Evolutionary conservation across 2,888 invertebrate genomes (phyloP), one percentile per base, ranked within the genome.

Genomic region (Orchesella flavescens): DNA sequence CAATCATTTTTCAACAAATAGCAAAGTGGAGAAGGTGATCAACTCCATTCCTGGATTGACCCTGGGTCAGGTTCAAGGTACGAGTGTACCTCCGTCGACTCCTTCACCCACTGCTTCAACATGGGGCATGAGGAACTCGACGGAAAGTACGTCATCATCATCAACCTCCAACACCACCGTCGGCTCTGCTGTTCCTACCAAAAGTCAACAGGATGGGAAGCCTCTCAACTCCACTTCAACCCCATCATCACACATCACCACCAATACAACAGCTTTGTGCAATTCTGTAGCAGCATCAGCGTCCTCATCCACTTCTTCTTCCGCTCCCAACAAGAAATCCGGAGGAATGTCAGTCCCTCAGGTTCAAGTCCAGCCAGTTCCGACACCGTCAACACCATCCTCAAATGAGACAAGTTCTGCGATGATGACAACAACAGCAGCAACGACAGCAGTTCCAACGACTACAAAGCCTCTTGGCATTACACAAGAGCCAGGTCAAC

Each of bases 61-160:
- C 83, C 86, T 87, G 86, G 86, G 87, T 80, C 87, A 87, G 69
- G 85, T 66, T 78, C 87, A 87, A 83, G 85, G 84, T 63, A 77
- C 84, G 63, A 71, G 73, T 76, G 83, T 78, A 49, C 78, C 84
- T 66, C 72, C 72, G 63, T 49, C 75, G 23, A 63, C 69, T 77
- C 66, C 81, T n/a, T 77, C 76, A 21, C 69, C 82, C 53, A 66
- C 77, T 15, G 15, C 74, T 13, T 59, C 72, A 13, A 46, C 84
- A 75, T 83, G 83, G 83, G 68, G 21, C 72, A 71, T 21, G n/a
- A 46, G 53, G 68, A 83, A 71, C 72, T 59, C 78, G 21, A 10
- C 75, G 17, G 55, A 24, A 19, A 10, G 63, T 23, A 19, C 65
- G 9, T 19, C 65, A 46, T 12, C 74, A 23, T 55, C 76, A 46